phyloP scores from a whole-genome alignment of 2,888 invertebrate species.

The Syritta pipiens region DNA sequence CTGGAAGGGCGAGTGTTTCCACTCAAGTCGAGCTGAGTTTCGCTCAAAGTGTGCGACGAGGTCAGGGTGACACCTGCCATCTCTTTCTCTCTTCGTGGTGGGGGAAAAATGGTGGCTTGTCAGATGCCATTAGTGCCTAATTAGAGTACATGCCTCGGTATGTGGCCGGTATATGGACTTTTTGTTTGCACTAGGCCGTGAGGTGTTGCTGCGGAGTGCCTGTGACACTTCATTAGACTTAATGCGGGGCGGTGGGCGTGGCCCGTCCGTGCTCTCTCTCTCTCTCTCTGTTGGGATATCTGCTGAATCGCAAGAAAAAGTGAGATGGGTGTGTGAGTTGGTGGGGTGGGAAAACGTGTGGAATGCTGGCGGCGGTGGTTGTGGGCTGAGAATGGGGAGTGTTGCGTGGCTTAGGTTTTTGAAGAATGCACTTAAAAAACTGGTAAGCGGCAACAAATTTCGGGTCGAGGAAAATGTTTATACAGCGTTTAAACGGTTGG shows the following conservation, averaged over 20 bases:
- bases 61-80: not conserved
- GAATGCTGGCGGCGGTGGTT: too few species aligned
- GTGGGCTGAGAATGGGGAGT: too few species aligned
- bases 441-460: not conserved
- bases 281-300: not conserved
- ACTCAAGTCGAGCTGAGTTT: not conserved
- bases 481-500: not conserved
- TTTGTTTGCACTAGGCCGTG: conserved; percentile 11
- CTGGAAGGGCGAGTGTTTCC: conserved; percentile 4
- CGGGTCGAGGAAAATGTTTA: not conserved
- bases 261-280: conserved; percentile 36
- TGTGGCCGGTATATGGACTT: not conserved
- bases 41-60: conserved; percentile 14
- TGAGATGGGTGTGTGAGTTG: conserved; percentile 12
- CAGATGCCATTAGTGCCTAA: conserved; percentile 63
- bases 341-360: not conserved
- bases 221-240: conserved; percentile 46
- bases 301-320: conserved; percentile 32
- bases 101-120: conserved; percentile 61
- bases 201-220: conserved; percentile 29
- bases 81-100: conserved; percentile 12
- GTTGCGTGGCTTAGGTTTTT: too few species aligned
- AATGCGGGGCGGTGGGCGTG: conserved; percentile 45
- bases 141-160: conserved; percentile 32
- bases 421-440: not conserved